Evolutionary conservation across 2,797 vertebrate genomes (phyloP).

Genomic region (Remorina albescens): DNA sequence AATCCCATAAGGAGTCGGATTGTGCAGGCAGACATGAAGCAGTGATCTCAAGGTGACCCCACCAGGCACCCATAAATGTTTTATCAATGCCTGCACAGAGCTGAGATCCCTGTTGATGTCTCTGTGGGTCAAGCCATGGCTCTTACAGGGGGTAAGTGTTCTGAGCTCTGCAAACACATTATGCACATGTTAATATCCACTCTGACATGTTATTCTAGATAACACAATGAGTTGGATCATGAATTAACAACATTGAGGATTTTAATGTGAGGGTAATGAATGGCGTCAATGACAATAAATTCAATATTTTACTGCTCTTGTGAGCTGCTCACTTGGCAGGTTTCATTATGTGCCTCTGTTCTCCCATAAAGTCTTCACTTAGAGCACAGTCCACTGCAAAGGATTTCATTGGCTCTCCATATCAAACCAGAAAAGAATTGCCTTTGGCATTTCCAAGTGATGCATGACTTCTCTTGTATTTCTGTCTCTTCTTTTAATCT

Average conservation of each 20-base stretch:
- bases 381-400: constrained; percentile 48
- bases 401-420: constrained; percentile 47
- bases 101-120: constrained; percentile 48
- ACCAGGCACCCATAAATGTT: constrained; percentile 70
- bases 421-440: constrained; percentile 60
- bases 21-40: constrained; percentile 36
- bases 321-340: constrained; percentile 41
- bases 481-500: constrained; percentile 65
- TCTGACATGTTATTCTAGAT: constrained; percentile 13
- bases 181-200: constrained; percentile 11
- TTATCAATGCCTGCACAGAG: constrained; percentile 47
- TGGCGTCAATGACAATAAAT: constrained; percentile 23
- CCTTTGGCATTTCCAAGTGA: constrained; percentile 72
- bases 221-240: background rate
- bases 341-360: constrained; percentile 62
- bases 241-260: constrained; percentile 1
- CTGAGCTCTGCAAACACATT: constrained; percentile 12
- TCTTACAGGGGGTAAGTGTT: constrained; percentile 10
- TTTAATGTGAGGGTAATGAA: constrained; percentile 23
- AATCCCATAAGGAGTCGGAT: constrained; percentile 40
- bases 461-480: constrained; percentile 69
- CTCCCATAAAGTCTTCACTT: constrained; percentile 57
- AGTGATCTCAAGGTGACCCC: constrained; percentile 69
- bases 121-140: constrained; percentile 33
- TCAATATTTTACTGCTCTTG: constrained; percentile 26